phyloP scores from a whole-genome alignment of 2,797 vertebrate species.

The Liasis olivaceus region DNA sequence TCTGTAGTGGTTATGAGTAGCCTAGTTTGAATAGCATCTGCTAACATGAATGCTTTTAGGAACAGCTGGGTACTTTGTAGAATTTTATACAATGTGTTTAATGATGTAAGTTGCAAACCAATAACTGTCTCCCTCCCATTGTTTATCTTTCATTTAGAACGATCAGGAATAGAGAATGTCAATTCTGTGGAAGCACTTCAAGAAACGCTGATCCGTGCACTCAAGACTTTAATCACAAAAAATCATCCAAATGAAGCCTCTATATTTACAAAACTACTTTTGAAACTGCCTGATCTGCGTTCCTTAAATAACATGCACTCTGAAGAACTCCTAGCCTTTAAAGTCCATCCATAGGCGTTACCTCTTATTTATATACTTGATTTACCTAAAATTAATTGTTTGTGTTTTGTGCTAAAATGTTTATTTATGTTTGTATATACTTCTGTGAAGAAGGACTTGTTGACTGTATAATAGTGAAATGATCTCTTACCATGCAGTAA shows the following conservation, averaged over 20 bases:
- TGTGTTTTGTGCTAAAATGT: slow-evolving; percentile 69
- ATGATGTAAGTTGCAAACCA: slow-evolving; percentile 20
- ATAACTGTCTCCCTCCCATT: background rate
- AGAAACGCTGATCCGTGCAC: slow-evolving; percentile 92
- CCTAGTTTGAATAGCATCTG: background rate
- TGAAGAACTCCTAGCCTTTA: slow-evolving; percentile 96
- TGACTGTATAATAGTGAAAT: slow-evolving; percentile 56
- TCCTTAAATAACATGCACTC: slow-evolving; percentile 99
- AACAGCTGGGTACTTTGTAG: background rate
- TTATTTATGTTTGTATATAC: slow-evolving; percentile 73
- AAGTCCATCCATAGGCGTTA: slow-evolving; percentile 86
- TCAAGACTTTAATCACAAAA: slow-evolving; percentile 93
- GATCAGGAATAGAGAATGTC: slow-evolving; percentile 92
- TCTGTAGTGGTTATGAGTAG: background rate
- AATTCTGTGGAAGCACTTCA: slow-evolving; percentile 93
- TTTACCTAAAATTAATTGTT: slow-evolving; percentile 61
- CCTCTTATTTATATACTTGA: slow-evolving; percentile 56
- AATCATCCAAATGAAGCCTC: slow-evolving; percentile 92
- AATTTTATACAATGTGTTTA: slow-evolving; percentile 1
- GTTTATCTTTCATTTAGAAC: slow-evolving; percentile 78
- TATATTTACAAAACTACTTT: slow-evolving; percentile 96
- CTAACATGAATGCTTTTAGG: background rate
- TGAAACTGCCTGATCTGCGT: slow-evolving; percentile 95
- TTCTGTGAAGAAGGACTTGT: slow-evolving; percentile 55
- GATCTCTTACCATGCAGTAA: slow-evolving; percentile 62